A percentile compares a stretch with the other conserved stretches of the same genome.
phyloP scores from a whole-genome alignment of 2,888 invertebrate species.

The Eupithecia inturbata region DNA sequence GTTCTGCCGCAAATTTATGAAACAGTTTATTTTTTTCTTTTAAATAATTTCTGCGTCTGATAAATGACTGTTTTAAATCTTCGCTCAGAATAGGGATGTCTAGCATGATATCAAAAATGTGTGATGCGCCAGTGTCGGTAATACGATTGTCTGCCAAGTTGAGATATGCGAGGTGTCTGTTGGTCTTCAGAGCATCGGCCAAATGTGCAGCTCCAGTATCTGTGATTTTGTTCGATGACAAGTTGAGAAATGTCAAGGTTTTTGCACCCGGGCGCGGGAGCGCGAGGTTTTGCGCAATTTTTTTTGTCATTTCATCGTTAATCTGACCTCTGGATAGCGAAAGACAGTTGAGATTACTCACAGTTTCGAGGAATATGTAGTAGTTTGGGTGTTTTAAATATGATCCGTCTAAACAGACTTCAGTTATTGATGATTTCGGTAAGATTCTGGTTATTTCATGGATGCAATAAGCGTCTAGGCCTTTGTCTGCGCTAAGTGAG shows the following conservation, averaged over 20 bases:
- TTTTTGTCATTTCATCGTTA: not conserved
- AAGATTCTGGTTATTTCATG: conserved; percentile 1
- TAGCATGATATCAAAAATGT: not conserved
- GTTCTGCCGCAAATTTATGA: not conserved
- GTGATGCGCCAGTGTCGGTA: not conserved
- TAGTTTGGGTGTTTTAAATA: not conserved
- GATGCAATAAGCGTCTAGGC: not conserved
- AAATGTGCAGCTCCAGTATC: not conserved
- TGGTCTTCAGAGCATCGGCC: not conserved
- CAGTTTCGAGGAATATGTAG: not conserved
- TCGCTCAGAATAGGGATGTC: not conserved
- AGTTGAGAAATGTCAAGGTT: conserved; percentile 6
- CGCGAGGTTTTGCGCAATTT: not conserved
- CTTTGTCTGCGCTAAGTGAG: not conserved
- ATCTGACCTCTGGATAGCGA: conserved; percentile 4
- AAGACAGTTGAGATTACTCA: conserved; percentile 1
- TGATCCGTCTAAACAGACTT: conserved; percentile 1
- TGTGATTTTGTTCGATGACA: conserved; percentile 5
- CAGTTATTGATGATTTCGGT: not conserved
- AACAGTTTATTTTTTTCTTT: not conserved
- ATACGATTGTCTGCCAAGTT: not conserved
- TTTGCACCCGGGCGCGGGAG: not conserved
- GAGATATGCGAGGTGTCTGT: conserved; percentile 2
- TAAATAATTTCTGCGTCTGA: not conserved
- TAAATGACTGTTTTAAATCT: not conserved